Conservation (phyloP, 2,888 invertebrate genomes). For the Spisula subtruncata region DNA sequence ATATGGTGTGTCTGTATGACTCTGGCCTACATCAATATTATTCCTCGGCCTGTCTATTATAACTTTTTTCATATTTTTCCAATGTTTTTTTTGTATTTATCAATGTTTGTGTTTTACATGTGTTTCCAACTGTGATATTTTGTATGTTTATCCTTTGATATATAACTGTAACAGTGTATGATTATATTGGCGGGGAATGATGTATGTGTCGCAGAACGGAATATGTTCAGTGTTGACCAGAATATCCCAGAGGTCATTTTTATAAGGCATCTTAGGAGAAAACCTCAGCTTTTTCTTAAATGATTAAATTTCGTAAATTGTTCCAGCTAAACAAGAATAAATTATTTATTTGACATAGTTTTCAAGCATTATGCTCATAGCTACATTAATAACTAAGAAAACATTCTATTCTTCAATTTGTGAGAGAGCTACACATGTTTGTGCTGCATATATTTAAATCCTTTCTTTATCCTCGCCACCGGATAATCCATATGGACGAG, state of each 20-base stretch:
- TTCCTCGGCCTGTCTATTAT: background rate
- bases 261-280: background rate
- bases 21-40: constrained; percentile 1
- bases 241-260: background rate
- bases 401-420: too few relatives aligned
- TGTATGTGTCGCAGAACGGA: background rate
- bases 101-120: constrained; percentile 20
- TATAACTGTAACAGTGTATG: background rate
- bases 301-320: too few relatives aligned
- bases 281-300: background rate
- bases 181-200: background rate
- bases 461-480: too few relatives aligned
- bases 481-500: too few relatives aligned
- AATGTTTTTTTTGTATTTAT: background rate
- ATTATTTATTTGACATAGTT: too few relatives aligned
- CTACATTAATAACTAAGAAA: too few relatives aligned
- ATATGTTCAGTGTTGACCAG: background rate
- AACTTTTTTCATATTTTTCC: constrained; percentile 3
- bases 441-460: too few relatives aligned
- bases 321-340: too few relatives aligned
- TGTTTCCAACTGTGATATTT: constrained; percentile 31
- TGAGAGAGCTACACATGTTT: too few relatives aligned
- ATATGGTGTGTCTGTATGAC: background rate
- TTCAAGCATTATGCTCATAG: too few relatives aligned
- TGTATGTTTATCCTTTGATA: constrained; percentile 19